A percentile compares a stretch with the other conserved stretches of the same genome.
These are phyloP conservation scores for Halictus rubicundus DNA, from an alignment of 1,140 invertebrate species.

Conservation along the genomic window DNA sequence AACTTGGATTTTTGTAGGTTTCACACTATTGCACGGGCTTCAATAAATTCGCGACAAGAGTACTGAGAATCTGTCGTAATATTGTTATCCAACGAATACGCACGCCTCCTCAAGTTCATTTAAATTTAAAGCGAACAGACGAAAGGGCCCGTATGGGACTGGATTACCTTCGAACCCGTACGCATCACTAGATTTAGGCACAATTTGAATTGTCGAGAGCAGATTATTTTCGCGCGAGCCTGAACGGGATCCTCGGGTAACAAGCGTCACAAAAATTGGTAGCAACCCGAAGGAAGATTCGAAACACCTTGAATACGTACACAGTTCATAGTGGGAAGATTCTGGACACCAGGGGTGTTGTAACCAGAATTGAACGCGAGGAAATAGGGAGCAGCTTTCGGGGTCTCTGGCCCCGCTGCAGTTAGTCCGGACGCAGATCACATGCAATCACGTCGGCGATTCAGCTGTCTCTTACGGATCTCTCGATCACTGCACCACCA, in stretches of 20 bases:
- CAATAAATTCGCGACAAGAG: not conserved
- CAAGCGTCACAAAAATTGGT: too few species aligned
- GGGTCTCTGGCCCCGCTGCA: not conserved
- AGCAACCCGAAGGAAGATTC: not conserved
- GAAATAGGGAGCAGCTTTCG: too few species aligned
- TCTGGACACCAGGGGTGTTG: constrained; percentile 9
- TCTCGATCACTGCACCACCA: constrained; percentile 27
- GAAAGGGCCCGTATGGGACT: too few species aligned
- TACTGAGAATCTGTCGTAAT: too few species aligned
- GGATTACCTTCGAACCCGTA: too few species aligned
- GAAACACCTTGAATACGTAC: constrained; percentile 21
- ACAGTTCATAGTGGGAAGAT: constrained; percentile 1
- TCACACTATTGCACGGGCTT: not conserved
- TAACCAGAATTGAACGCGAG: not conserved
- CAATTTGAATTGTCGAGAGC: too few species aligned
- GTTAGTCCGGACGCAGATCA: not conserved
- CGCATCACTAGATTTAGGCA: too few species aligned
- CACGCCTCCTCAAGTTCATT: too few species aligned
- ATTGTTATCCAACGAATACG: too few species aligned
- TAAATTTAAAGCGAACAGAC: too few species aligned
- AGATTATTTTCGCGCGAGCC: too few species aligned
- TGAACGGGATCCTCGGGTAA: too few species aligned
- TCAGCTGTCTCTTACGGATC: not conserved
- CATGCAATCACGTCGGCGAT: not conserved
- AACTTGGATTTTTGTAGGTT: constrained; percentile 20